Percentiles rank a stretch among this genome's conserved stretches.
These are phyloP conservation scores for Netelia melanura DNA, from an alignment of 2,888 invertebrate genomes.

Conservation along the genomic window DNA sequence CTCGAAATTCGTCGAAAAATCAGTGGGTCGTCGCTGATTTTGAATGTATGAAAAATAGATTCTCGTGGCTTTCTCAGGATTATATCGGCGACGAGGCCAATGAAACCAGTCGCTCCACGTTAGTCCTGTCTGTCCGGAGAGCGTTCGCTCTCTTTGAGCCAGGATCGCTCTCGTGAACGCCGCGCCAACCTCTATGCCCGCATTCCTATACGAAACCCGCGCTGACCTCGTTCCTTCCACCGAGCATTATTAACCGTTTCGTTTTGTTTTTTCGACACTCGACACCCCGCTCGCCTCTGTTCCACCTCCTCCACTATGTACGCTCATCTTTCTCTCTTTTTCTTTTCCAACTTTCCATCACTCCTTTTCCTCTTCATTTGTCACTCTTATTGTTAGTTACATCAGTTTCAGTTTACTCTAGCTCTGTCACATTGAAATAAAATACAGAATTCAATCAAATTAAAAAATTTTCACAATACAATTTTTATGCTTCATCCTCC, in stretches of 20 bases:
- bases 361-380: neutral
- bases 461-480: neutral
- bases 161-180: conserved; percentile 71
- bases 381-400: neutral
- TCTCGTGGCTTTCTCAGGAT: neutral
- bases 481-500: conserved; percentile 6
- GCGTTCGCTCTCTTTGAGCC: conserved; percentile 54
- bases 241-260: conserved; percentile 69
- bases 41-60: neutral
- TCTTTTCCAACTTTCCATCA: neutral
- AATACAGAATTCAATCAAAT: neutral
- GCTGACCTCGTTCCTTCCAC: conserved; percentile 81
- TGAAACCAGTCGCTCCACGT: conserved; percentile 33
- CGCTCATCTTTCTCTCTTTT: conserved; percentile 17
- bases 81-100: conserved; percentile 27
- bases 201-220: conserved; percentile 79
- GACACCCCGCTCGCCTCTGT: conserved; percentile 40
- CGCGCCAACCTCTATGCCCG: conserved; percentile 78
- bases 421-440: no score
- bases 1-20: neutral
- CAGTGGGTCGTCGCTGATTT: neutral
- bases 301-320: conserved; percentile 15
- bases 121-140: conserved; percentile 21
- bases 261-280: conserved; percentile 70
- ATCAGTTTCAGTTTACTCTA: no score